A percentile compares a stretch with the other conserved stretches of the same genome.
Conservation (phyloP, 2,888 invertebrate species). For the Matsumyia berberina region DNA sequence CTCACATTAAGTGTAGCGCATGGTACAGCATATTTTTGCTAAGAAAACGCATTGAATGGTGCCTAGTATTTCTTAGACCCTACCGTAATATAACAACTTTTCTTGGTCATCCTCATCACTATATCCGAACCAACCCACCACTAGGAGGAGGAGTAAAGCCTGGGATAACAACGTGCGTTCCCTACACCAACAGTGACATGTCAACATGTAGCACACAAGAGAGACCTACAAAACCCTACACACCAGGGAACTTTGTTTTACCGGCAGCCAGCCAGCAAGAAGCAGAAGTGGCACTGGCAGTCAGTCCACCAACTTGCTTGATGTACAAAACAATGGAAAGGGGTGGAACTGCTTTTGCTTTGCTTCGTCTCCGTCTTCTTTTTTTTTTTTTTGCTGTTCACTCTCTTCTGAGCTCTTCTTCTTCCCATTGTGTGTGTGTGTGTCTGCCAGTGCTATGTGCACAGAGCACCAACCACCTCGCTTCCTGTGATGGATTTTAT, state of each 20-base stretch:
- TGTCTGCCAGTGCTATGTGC: not conserved
- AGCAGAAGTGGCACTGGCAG: constrained; percentile 54
- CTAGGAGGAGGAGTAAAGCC: constrained; percentile 67
- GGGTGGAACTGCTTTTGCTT: constrained; percentile 81
- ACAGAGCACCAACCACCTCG: constrained; percentile 66
- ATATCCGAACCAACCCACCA: constrained; percentile 15
- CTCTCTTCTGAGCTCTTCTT: constrained; percentile 26
- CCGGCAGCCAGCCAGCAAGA: constrained; percentile 31
- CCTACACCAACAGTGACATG: constrained; percentile 64
- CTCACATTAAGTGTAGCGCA: too few relatives aligned
- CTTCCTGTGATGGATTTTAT: constrained; percentile 76
- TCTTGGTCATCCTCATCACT: constrained; percentile 30
- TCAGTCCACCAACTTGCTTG: constrained; percentile 77
- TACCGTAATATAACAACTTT: too few relatives aligned
- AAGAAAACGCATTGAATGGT: too few relatives aligned
- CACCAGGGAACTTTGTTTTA: constrained; percentile 69
- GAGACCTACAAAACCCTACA: constrained; percentile 31
- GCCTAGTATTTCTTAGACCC: too few relatives aligned
- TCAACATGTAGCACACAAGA: constrained; percentile 60
- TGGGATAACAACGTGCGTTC: constrained; percentile 43
- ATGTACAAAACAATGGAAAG: constrained; percentile 84
- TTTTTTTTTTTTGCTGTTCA: constrained; percentile 50
- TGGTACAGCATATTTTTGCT: too few relatives aligned
- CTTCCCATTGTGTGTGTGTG: constrained; percentile 18
- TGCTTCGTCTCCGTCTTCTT: constrained; percentile 53